Evolutionary conservation across 23 tunicate genomes (phyloP).

Genomic region (Botrylloides violaceus): DNA sequence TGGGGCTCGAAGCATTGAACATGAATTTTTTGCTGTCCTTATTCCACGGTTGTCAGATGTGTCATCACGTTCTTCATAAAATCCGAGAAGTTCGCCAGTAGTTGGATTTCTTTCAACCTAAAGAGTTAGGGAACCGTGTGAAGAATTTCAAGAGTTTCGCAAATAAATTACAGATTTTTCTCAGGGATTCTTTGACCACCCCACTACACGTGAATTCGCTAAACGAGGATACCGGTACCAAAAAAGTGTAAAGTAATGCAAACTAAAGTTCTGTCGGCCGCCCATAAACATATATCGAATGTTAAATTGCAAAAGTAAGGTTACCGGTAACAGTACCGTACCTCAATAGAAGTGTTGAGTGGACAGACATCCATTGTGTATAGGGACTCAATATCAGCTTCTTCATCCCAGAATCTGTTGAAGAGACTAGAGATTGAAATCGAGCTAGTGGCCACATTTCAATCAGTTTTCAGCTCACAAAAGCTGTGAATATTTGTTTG

Average conservation of each 20-base stretch:
- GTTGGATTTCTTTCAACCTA: constrained; percentile 51
- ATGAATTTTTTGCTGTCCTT: constrained; percentile 51
- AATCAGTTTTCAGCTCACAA: too few relatives aligned
- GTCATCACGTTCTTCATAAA: constrained; percentile 31
- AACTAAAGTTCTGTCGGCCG: too few relatives aligned
- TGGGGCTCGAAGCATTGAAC: constrained; percentile 37
- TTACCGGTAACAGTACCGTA: not conserved
- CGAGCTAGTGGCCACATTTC: too few relatives aligned
- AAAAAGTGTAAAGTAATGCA: not conserved
- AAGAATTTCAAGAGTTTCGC: not conserved
- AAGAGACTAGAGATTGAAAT: too few relatives aligned
- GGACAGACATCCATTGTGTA: constrained; percentile 23
- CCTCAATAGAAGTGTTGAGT: constrained; percentile 32
- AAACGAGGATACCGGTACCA: not conserved
- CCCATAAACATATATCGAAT: too few relatives aligned
- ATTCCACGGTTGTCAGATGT: not conserved
- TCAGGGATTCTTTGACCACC: not conserved
- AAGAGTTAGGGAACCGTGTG: not conserved
- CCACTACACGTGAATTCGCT: not conserved
- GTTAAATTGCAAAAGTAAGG: not conserved
- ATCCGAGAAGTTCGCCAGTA: constrained; percentile 52
- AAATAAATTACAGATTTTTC: not conserved
- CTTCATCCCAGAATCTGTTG: constrained; percentile 28
- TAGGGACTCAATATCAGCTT: constrained; percentile 28
- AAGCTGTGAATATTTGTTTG: not conserved